Evolutionary conservation across 2,888 invertebrate species (phyloP), one percentile per base, ranked within the genome.

Genomic region (Agyllia agylla): DNA sequence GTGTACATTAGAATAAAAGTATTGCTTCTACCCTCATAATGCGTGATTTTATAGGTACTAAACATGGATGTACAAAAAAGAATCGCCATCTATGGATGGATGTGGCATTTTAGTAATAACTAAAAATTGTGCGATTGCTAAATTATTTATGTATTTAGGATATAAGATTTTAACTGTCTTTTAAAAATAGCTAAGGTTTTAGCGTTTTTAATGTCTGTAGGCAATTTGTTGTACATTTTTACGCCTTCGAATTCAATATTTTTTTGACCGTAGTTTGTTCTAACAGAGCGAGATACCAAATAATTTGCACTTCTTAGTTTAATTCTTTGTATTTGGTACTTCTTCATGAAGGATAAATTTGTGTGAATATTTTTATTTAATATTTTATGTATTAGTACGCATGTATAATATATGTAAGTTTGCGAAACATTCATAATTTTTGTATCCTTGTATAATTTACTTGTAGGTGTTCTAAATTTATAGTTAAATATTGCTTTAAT

Each of bases 351-450:
- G 4, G 83, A 64, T 73, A 85, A 38, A 27, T 31, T 81, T 17
- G 85, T 75, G 20, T 87, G 77, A 9, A 87, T 85, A 27, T 82
- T n/a, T 83, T 85, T 85, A n/a, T 87, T 35, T n/a, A 87, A 42
- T 73, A 89, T 89, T 87, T 89, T 87, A 9, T 77, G 79, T 70
- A 87, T 24, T 31, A 89, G n/a, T 79, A 85, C 27, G 27, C 87
- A 84, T 11, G 89, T 89, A 13, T 89, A 82, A 33, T 89, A 86
- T 42, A 17, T 49, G 35, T 87, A 85, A 70, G 87, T 85, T 85
- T 87, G 85, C 79, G 17, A 8, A 24, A 88, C 64, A 24, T 82
- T 88, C 77, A 85, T 82, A 42, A 88, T 24, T 49, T 33, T 85
- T 42, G 85, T 88, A 78, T 85, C 42, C 0, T 73, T 49, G 17